Conservation (phyloP, 2,888 invertebrate genomes). For the Operophtera brumata region DNA sequence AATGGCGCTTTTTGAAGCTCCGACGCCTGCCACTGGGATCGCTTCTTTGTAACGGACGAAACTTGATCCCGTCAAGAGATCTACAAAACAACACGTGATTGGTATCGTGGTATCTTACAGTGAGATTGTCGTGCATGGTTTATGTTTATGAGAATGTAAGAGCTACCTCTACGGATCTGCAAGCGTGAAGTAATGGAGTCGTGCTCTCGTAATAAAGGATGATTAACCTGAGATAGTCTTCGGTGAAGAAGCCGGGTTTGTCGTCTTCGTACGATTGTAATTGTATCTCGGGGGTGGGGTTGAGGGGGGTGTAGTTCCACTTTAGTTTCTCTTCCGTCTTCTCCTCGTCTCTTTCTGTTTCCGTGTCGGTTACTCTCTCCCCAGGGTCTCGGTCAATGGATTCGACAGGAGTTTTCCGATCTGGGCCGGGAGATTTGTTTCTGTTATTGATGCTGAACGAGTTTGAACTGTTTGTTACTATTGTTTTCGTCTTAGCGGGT, state of each 20-base stretch:
- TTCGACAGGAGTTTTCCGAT: conserved; percentile 66
- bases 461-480: conserved; percentile 64
- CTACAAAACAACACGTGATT: conserved; percentile 77
- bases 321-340: conserved; percentile 63
- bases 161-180: conserved; percentile 53
- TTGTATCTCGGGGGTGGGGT: conserved; percentile 69
- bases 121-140: conserved; percentile 53
- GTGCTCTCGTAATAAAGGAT: conserved; percentile 49
- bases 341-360: conserved; percentile 18
- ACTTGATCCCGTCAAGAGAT: conserved; percentile 84
- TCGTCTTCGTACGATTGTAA: conserved; percentile 79
- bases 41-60: conserved; percentile 80
- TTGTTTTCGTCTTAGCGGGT: conserved; percentile 71
- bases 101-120: conserved; percentile 70
- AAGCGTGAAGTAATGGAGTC: conserved; percentile 49
- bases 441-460: conserved; percentile 69
- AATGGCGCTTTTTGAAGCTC: conserved; percentile 82
- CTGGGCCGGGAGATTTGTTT: conserved; percentile 68
- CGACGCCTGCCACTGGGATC: conserved; percentile 82
- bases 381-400: conserved; percentile 57
- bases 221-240: conserved; percentile 78
- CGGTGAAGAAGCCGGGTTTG: conserved; percentile 64
- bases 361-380: conserved; percentile 39
- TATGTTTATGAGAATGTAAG: conserved; percentile 44
- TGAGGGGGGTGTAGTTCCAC: conserved; percentile 73